Evolutionary conservation across 92 coral and sea anemone species (phyloP), one percentile per base, ranked within the genome.

Genomic region (Palythoa grandiflora): DNA sequence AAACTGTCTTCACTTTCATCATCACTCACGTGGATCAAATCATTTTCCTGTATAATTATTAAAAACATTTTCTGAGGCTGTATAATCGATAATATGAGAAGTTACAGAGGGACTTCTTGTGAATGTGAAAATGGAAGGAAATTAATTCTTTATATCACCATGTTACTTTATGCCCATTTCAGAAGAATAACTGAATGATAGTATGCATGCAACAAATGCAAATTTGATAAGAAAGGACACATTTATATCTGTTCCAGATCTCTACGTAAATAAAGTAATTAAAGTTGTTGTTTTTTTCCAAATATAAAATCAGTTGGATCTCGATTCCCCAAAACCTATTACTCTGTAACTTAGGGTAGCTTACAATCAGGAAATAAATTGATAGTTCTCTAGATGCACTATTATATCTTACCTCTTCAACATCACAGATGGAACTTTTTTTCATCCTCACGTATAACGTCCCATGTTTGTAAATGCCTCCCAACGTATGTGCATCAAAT

Each of bases 401-500:
- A 55, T 55, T 55, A 55, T 55, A 55, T 55, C 63, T 55, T 55
- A 55, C 63, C 11, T 55, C 63, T 55, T 55, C 63, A 55, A 55
- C 63, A 55, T 55, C 63, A 9, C 63, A 10, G 63, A 55, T 57
- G 63, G 9, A 57, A 57, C n/a, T 57, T 5, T 57, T 57, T 57
- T 57, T 57, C 63, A 57, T 57, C 16, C 63, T 55, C 13, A 55
- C 17, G 63, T 9, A 57, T 57, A 57, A 57, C 17, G 63, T n/a
- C 9, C 17, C 63, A 7, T 57, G 63, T 57, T 57, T 28, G 28
- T 28, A 28, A 57, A 57, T 57, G 63, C 63, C 63, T 7, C 17
- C 63, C 63, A 57, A 57, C 17, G 63, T 19, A 83, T 73, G 85
- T 38, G 89, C 80, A 51, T 85, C 83, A 14, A 85, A 85, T 21